Conservation (phyloP, 35 echinoderm and acorn worm genomes). For the Lytechinus variegatus region DNA sequence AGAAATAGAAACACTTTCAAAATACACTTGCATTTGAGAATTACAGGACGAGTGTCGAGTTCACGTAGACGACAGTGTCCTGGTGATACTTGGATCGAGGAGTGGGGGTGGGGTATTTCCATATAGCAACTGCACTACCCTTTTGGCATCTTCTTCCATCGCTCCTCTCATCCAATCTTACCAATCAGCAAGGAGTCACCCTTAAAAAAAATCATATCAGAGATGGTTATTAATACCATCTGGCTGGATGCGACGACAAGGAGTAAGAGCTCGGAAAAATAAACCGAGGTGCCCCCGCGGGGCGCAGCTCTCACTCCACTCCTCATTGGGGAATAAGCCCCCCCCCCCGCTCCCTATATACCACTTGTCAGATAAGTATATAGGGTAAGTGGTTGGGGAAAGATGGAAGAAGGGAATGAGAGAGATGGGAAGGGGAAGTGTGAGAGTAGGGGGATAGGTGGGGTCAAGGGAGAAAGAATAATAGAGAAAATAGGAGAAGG, state of each 20-base stretch:
- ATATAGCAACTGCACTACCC: background rate
- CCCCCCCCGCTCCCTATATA: background rate
- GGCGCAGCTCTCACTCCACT: background rate
- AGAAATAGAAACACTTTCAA: background rate
- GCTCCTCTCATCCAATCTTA: background rate
- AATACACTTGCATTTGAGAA: background rate
- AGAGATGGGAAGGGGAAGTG: no score
- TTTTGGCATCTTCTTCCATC: background rate
- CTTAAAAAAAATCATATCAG: slow-evolving; percentile 18
- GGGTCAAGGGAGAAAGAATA: background rate
- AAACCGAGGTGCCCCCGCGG: background rate
- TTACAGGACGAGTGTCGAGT: background rate
- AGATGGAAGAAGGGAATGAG: background rate
- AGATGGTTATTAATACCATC: slow-evolving; percentile 37
- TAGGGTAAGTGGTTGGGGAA: background rate
- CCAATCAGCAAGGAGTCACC: background rate
- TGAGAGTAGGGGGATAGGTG: no score
- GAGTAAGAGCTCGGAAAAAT: background rate
- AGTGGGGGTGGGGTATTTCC: background rate
- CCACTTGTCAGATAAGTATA: background rate
- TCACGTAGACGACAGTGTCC: background rate
- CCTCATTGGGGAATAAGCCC: background rate
- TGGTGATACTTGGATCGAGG: background rate
- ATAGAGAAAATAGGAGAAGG: no score
- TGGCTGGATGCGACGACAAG: background rate